phyloP scores from a whole-genome alignment of 2,888 invertebrate genomes.

The Quadriops clusia region DNA sequence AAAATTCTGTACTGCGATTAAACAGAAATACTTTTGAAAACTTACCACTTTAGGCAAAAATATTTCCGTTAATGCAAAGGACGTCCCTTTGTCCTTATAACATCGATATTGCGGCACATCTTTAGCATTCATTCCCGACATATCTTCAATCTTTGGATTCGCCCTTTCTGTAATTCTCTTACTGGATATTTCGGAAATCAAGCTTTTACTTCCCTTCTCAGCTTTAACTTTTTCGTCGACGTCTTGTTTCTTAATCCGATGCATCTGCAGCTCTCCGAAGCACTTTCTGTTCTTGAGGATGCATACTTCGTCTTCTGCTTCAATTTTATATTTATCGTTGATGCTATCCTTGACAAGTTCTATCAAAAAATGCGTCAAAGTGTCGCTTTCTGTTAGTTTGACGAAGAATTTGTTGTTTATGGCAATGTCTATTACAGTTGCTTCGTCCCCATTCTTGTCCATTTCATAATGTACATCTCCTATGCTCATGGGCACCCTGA shows the following conservation, averaged over 20 bases:
- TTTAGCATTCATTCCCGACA: conserved; percentile 23
- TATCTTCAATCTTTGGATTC: conserved; percentile 28
- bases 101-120: conserved; percentile 47
- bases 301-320: conserved; percentile 52
- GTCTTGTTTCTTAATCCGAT: conserved; percentile 62
- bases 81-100: conserved; percentile 42
- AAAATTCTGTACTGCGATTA: conserved; percentile 4
- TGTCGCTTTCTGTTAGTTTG: conserved; percentile 56
- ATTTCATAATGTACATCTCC: conserved; percentile 66
- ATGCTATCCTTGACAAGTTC: conserved; percentile 69
- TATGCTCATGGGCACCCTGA: conserved; percentile 81
- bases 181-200: conserved; percentile 5
- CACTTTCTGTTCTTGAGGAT: conserved; percentile 62
- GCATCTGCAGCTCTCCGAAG: conserved; percentile 60
- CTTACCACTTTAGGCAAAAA: conserved; percentile 41
- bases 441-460: conserved; percentile 62
- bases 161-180: conserved; percentile 46
- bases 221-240: conserved; percentile 36
- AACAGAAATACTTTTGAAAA: conserved; percentile 4
- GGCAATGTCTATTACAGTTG: conserved; percentile 72
- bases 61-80: conserved; percentile 52
- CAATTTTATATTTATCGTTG: conserved; percentile 65
- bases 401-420: conserved; percentile 66
- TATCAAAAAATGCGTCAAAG: conserved; percentile 70
- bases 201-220: conserved; percentile 14